Conservation (phyloP, 35 echinoderm and acorn worm species). For the Holothuria glaberrima region DNA sequence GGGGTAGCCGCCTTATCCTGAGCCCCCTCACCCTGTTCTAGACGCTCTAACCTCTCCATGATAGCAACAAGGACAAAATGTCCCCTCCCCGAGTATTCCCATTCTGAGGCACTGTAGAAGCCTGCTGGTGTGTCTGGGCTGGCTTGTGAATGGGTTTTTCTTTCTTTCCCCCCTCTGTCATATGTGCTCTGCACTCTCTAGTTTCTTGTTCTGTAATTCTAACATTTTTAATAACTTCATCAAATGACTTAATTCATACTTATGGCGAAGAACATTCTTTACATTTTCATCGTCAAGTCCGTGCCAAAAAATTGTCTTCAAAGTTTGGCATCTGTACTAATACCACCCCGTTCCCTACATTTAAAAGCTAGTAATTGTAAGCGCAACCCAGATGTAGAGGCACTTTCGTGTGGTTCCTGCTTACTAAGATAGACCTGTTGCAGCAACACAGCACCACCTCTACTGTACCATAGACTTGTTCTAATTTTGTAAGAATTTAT, state of each 20-base stretch:
- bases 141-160: background rate
- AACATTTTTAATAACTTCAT: too few species aligned
- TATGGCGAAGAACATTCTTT: background rate
- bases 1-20: too few species aligned
- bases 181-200: too few species aligned
- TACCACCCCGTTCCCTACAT: constrained; percentile 40
- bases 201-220: too few species aligned
- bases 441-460: constrained; percentile 45
- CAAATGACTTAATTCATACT: too few species aligned
- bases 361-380: constrained; percentile 12
- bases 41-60: background rate
- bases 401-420: constrained; percentile 9
- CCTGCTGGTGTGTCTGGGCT: background rate
- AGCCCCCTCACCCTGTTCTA: background rate
- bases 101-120: background rate
- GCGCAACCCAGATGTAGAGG: constrained; percentile 4
- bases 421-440: constrained; percentile 38
- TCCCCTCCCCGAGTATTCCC: too few species aligned
- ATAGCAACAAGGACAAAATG: background rate
- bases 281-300: constrained; percentile 6
- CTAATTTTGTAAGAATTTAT: background rate
- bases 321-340: background rate
- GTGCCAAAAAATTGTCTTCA: constrained; percentile 44
- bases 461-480: too few species aligned
- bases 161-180: too few species aligned